Percentiles rank a stretch among this genome's conserved stretches.
Evolutionary conservation across 2,113 vertebrate genomes (phyloP).

Genomic region (Oryctolagus cuniculus): mOryCun1.1 NC_091442.1:91065501-91066000

Average conservation of each 20-base stretch:
- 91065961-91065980: not conserved
- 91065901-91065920: not conserved
- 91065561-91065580: not conserved
- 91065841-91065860: not conserved
- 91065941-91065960: slow-evolving; percentile 11
- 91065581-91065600: not conserved
- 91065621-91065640: not conserved
- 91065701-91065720: not conserved
- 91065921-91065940: not conserved
- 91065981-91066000: not conserved
- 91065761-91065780: not conserved
- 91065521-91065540: not conserved
- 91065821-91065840: not conserved
- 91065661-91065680: not conserved
- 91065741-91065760: not conserved
- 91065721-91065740: not conserved
- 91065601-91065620: not conserved
- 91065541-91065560: not conserved
- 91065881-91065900: not conserved
- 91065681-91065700: not conserved
- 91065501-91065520: not conserved
- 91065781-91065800: not conserved
- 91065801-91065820: not conserved
- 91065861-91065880: not conserved
- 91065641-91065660: not conserved